Percentiles rank a stretch among this genome's conserved stretches.
These are phyloP conservation scores for Tapirus indicus DNA, from an alignment of 2,797 vertebrate genomes.

Conservation along the genomic window DNA sequence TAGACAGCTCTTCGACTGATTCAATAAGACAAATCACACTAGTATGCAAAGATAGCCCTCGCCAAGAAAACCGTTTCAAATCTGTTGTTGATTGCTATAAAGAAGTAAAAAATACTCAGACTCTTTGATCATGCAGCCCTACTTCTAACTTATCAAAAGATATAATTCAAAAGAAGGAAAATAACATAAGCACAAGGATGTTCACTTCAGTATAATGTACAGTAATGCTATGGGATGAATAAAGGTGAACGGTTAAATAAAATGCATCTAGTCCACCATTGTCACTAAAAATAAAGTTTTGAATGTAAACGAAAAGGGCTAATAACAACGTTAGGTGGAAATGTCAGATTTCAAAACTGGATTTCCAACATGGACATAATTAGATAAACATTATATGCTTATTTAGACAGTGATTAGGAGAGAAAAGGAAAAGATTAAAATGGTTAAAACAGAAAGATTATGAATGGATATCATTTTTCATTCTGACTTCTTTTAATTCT, in stretches of 20 bases:
- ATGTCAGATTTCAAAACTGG: slow-evolving; percentile 16
- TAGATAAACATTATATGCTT: slow-evolving; percentile 32
- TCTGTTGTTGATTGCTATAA: not conserved
- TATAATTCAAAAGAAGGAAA: slow-evolving; percentile 5
- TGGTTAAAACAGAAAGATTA: not conserved
- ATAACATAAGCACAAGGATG: not conserved
- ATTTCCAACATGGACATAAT: not conserved
- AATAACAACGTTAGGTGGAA: not conserved
- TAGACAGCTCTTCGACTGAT: not conserved
- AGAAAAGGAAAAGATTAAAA: not conserved
- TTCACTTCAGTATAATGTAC: not conserved
- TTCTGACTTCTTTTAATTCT: slow-evolving; percentile 18
- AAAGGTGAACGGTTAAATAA: not conserved
- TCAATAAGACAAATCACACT: not conserved
- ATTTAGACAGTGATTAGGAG: not conserved
- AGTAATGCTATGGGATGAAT: not conserved
- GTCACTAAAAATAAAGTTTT: slow-evolving; percentile 47
- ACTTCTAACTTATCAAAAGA: not conserved
- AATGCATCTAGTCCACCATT: not conserved
- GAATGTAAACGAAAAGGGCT: not conserved
- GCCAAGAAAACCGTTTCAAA: not conserved
- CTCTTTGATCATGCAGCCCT: not conserved
- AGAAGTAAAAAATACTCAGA: slow-evolving; percentile 24
- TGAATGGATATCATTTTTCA: not conserved
- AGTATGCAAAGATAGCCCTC: not conserved